These are phyloP conservation scores for Manis crassicaudata DNA, from an alignment of 2,797 vertebrate species.

Conservation along the genomic window DNA sequence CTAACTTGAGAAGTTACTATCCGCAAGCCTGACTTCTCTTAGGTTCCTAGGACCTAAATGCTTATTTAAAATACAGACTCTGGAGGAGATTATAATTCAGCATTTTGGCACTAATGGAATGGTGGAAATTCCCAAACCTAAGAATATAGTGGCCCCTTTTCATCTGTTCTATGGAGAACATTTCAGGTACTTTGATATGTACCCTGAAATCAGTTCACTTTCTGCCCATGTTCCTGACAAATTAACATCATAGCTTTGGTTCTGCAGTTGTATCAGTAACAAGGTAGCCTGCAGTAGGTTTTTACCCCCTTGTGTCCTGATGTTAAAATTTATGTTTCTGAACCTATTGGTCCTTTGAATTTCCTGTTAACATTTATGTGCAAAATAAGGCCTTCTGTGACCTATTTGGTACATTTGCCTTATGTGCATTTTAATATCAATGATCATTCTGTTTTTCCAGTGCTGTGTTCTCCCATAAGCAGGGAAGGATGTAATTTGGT, in stretches of 20 bases:
- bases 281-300: not conserved
- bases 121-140: not conserved
- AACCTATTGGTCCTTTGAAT: not conserved
- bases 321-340: not conserved
- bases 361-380: not conserved
- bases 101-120: not conserved
- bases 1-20: slow-evolving; percentile 23
- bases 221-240: not conserved
- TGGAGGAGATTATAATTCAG: not conserved
- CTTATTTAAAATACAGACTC: not conserved
- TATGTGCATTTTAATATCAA: not conserved
- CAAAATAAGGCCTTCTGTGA: not conserved
- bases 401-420: not conserved
- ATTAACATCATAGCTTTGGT: not conserved
- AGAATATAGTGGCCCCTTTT: not conserved
- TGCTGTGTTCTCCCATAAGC: not conserved
- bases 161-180: not conserved
- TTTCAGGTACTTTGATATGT: not conserved
- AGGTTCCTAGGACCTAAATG: not conserved
- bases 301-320: not conserved
- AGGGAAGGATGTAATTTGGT: not conserved
- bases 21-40: not conserved
- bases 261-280: not conserved
- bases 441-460: not conserved
- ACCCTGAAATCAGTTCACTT: not conserved